A percentile compares a stretch with the other conserved stretches of the same genome.
Conservation (phyloP, 2,113 vertebrate genomes). For the Gadus chalcogrammus region DNA sequence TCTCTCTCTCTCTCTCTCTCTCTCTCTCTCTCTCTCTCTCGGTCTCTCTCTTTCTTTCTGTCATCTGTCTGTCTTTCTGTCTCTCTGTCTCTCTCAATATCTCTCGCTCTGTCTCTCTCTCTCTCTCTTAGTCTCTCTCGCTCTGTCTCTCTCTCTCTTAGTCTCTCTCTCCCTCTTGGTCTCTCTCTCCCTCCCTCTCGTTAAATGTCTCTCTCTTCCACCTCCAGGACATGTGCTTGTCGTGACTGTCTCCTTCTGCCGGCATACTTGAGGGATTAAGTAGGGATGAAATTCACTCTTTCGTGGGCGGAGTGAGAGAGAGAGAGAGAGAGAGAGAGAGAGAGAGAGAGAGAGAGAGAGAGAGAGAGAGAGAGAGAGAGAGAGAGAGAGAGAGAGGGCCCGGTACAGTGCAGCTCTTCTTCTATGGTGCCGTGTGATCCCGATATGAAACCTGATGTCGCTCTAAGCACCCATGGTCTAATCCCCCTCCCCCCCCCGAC, state of each 20-base stretch:
- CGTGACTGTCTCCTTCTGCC: constrained; percentile 70
- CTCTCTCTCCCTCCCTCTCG: constrained; percentile 26
- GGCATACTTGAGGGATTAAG: constrained; percentile 77
- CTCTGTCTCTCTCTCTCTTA: constrained; percentile 3
- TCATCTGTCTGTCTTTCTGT: constrained; percentile 16
- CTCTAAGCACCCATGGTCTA: constrained; percentile 25
- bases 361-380: constrained; percentile 26
- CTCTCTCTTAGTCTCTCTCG: neutral
- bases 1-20: neutral
- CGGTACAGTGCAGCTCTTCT: constrained; percentile 53
- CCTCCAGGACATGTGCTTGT: constrained; percentile 49
- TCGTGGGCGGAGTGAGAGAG: constrained; percentile 46
- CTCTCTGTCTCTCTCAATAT: too few relatives aligned
- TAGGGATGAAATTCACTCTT: constrained; percentile 71
- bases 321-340: constrained; percentile 14
- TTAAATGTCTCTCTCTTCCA: constrained; percentile 22
- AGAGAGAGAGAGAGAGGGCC: constrained; percentile 21
- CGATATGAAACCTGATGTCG: constrained; percentile 62
- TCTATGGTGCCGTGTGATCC: constrained; percentile 56
- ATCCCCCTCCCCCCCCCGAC: constrained; percentile 17
- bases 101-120: neutral
- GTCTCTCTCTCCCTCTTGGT: constrained; percentile 24
- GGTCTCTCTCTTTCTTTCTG: neutral
- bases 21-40: neutral
- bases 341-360: constrained; percentile 25